A percentile compares a stretch with the other conserved stretches of the same genome.
Evolutionary conservation across 2,797 vertebrate genomes (phyloP).

Genomic region (Sarcoramphus papa): DNA sequence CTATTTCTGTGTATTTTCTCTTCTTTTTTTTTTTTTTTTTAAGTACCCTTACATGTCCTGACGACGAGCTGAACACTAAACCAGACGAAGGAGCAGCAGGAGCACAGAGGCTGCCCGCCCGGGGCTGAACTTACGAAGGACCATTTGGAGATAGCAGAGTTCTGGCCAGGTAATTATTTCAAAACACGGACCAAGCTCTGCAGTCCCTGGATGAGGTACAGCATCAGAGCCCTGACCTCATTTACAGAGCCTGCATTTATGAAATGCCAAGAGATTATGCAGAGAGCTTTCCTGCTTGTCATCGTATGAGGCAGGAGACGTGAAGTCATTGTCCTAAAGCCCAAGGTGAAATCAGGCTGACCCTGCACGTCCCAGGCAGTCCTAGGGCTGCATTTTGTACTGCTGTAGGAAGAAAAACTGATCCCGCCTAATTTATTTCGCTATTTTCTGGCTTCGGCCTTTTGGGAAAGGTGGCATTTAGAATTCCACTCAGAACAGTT

Average conservation of each 20-base stretch:
- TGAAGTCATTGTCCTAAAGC: conserved; percentile 18
- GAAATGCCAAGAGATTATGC: conserved; percentile 21
- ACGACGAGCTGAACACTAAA: neutral
- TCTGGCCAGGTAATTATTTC: neutral
- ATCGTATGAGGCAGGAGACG: neutral
- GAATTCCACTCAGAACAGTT: neutral
- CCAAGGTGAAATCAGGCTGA: conserved; percentile 5
- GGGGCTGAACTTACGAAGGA: neutral
- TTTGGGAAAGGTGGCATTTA: neutral
- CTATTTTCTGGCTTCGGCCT: neutral
- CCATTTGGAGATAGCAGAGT: neutral
- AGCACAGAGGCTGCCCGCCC: neutral
- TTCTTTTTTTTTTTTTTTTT: neutral
- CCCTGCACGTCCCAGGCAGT: neutral
- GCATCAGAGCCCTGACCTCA: conserved; percentile 4
- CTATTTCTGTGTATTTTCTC: neutral
- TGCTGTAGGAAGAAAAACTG: neutral
- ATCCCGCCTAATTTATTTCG: neutral
- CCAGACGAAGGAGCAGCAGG: neutral
- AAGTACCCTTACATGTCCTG: neutral
- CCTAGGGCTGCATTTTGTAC: neutral
- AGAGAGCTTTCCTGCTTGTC: neutral
- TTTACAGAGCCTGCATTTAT: neutral
- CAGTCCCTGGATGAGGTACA: neutral
- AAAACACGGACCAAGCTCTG: neutral